Conservation (phyloP, 2,888 invertebrate genomes). For the Dinocampus coccinellae region DNA sequence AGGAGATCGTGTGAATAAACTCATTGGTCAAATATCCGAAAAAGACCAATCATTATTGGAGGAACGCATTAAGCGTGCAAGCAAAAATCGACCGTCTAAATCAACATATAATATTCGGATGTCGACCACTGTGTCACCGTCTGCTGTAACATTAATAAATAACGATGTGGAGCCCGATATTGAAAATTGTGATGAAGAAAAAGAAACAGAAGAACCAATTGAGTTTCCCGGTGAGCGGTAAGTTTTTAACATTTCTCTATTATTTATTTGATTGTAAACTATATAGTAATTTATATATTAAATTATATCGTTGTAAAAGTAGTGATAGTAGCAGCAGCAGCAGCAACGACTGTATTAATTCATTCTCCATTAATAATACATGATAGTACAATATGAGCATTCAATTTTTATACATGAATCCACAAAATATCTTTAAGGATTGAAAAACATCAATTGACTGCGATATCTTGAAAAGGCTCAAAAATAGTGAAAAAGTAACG, state of each 20-base stretch:
- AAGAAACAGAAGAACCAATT: conserved; percentile 43
- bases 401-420: background rate
- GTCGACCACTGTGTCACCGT: conserved; percentile 52
- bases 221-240: conserved; percentile 47
- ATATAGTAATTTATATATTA: background rate
- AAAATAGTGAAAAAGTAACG: background rate
- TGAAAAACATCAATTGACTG: background rate
- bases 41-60: conserved; percentile 95
- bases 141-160: conserved; percentile 61
- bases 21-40: conserved; percentile 92
- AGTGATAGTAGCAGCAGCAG: no score
- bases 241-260: conserved; percentile 22
- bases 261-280: background rate
- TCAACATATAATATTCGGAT: conserved; percentile 70
- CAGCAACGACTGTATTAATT: no score
- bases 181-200: conserved; percentile 56
- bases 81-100: conserved; percentile 75
- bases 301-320: background rate
- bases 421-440: conserved; percentile 17
- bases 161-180: conserved; percentile 54
- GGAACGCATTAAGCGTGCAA: conserved; percentile 94
- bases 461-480: background rate
- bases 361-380: no score
- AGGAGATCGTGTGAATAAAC: conserved; percentile 92
- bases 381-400: background rate